Percentiles rank a stretch among this genome's conserved stretches.
Evolutionary conservation across 1,140 invertebrate species (phyloP).

Genomic region (Pseudomyrmex concolor): DNA sequence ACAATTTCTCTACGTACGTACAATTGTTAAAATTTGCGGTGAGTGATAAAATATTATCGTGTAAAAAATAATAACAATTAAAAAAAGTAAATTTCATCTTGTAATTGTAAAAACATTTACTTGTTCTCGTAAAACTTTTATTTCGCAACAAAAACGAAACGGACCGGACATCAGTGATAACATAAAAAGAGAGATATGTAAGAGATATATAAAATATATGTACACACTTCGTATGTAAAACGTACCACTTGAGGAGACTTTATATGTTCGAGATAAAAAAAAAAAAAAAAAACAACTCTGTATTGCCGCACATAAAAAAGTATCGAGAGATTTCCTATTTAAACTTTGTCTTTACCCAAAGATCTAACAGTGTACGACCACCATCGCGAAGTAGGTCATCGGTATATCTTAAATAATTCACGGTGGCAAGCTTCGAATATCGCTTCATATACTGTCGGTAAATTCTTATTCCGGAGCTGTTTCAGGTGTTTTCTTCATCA

Average conservation of each 20-base stretch:
- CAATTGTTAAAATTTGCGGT: too few species aligned
- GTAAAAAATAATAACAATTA: too few species aligned
- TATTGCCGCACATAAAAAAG: conserved; percentile 4
- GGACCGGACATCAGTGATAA: neutral
- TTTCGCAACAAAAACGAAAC: too few species aligned
- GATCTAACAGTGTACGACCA: neutral
- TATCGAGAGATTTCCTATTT: conserved; percentile 17
- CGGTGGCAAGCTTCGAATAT: neutral
- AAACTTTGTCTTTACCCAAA: neutral
- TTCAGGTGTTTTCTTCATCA: neutral
- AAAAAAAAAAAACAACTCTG: neutral
- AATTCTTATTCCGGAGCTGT: neutral
- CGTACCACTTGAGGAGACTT: neutral
- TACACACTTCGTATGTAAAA: neutral
- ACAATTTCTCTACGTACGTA: too few species aligned
- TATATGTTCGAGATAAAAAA: neutral
- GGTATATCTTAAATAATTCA: conserved; percentile 9
- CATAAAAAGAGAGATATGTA: neutral
- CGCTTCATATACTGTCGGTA: neutral
- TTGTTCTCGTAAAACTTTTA: too few species aligned
- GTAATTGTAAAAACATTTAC: too few species aligned
- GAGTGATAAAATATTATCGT: too few species aligned
- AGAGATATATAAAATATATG: neutral
- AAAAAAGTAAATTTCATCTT: too few species aligned
- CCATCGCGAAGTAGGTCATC: conserved; percentile 8